These are phyloP conservation scores for Temnothorax unifasciatus DNA, from an alignment of 2,888 invertebrate species.

Conservation along the genomic window DNA sequence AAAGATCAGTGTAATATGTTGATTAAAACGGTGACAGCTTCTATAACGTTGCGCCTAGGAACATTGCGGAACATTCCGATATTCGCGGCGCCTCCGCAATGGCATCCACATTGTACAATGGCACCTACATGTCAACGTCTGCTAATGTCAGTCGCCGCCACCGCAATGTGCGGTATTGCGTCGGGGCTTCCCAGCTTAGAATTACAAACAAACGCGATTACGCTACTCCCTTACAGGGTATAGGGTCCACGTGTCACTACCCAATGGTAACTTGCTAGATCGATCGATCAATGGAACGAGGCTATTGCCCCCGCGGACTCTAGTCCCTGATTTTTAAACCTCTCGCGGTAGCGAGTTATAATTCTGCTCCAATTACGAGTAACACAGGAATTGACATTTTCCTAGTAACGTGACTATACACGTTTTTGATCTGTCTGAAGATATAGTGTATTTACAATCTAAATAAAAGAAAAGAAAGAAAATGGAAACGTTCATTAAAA, in stretches of 20 bases:
- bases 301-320: slow-evolving; percentile 30
- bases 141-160: slow-evolving; percentile 55
- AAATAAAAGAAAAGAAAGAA: neutral
- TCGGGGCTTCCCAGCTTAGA: slow-evolving; percentile 82
- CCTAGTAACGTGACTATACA: neutral
- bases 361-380: neutral
- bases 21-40: slow-evolving; percentile 26
- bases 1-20: slow-evolving; percentile 1
- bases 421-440: neutral
- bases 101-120: slow-evolving; percentile 56
- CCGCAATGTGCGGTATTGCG: slow-evolving; percentile 71
- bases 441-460: neutral
- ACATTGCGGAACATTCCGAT: slow-evolving; percentile 55
- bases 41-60: slow-evolving; percentile 8
- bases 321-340: slow-evolving; percentile 20
- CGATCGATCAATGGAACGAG: slow-evolving; percentile 57
- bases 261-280: slow-evolving; percentile 41
- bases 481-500: neutral
- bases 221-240: slow-evolving; percentile 69
- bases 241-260: slow-evolving; percentile 56
- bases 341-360: neutral
- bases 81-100: slow-evolving; percentile 52
- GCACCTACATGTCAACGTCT: slow-evolving; percentile 58
- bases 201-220: slow-evolving; percentile 84
- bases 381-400: slow-evolving; percentile 11